phyloP scores from a whole-genome alignment of 1,140 invertebrate genomes.

The Papilio xuthus region DNA sequence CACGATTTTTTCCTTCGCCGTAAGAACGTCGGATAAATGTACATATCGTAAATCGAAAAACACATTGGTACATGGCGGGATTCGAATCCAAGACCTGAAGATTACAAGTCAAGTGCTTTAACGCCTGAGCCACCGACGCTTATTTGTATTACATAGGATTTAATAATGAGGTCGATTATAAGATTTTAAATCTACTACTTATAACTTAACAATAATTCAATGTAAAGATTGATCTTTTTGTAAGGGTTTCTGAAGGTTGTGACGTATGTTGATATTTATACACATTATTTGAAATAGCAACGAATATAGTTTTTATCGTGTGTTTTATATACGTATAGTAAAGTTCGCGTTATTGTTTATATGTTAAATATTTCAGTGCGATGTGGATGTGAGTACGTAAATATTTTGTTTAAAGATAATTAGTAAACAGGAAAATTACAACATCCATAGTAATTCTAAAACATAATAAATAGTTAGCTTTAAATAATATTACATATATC shows the following conservation, averaged over 20 bases:
- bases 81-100: no score
- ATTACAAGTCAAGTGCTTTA: no score
- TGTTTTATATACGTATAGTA: background rate
- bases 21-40: no score
- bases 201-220: background rate
- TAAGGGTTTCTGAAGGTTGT: background rate
- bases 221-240: background rate
- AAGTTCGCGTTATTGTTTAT: background rate
- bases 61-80: no score
- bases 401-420: background rate
- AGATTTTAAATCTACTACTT: background rate
- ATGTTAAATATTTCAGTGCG: background rate
- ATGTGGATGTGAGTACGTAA: background rate
- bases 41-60: no score
- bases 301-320: background rate
- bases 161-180: background rate
- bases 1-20: no score
- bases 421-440: slow-evolving; percentile 20
- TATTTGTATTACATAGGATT: background rate
- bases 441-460: background rate
- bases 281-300: background rate
- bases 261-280: background rate
- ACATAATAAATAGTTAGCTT: background rate
- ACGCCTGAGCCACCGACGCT: no score
- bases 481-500: background rate